A percentile compares a stretch with the other conserved stretches of the same genome.
Evolutionary conservation across 1,140 invertebrate species (phyloP).

Genomic region (Scylla paramamosain): DNA sequence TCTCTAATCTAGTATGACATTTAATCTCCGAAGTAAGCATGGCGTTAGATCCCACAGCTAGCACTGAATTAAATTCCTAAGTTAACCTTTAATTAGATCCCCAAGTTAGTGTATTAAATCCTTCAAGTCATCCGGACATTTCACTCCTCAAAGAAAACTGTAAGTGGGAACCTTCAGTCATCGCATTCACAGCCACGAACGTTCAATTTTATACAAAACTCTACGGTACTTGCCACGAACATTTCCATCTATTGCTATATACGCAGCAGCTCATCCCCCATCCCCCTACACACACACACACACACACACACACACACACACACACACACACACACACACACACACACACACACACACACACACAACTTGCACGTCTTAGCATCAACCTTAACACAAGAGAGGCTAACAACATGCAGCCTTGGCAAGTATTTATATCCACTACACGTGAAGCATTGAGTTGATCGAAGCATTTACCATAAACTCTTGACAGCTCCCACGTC

Average conservation of each 20-base stretch:
- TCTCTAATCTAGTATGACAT: no score
- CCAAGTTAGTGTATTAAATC: no score
- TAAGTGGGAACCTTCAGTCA: no score
- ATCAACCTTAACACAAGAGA: background rate
- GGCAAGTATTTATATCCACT: background rate
- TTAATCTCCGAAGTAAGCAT: no score
- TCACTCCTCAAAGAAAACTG: no score
- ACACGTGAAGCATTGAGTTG: background rate
- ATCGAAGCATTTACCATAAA: background rate
- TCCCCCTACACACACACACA: conserved; percentile 15
- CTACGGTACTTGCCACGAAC: background rate
- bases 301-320: conserved; percentile 33
- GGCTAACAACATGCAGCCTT: background rate
- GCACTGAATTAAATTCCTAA: no score
- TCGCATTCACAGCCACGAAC: background rate
- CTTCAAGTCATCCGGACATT: no score
- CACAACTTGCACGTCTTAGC: background rate
- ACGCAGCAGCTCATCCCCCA: background rate
- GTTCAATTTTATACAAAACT: background rate
- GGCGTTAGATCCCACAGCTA: no score
- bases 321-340: conserved; percentile 34
- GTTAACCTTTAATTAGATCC: no score
- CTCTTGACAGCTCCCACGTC: background rate
- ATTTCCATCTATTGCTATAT: conserved; percentile 1
- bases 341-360: conserved; percentile 41